Conservation (phyloP, 2,797 vertebrate species). For the Silurus aristotelis region DNA sequence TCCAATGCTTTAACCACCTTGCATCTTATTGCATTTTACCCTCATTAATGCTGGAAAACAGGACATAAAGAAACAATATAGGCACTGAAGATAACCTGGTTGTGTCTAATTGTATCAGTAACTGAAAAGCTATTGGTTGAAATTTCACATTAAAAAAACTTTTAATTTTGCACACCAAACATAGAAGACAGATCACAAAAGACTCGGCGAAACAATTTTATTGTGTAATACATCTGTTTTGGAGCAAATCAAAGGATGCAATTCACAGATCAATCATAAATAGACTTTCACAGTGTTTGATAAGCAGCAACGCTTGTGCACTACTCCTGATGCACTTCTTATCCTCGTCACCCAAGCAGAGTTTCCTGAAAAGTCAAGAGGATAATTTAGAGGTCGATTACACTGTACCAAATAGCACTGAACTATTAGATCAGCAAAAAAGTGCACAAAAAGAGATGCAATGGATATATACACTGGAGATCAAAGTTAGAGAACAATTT, state of each 20-base stretch:
- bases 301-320: background rate
- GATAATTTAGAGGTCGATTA: background rate
- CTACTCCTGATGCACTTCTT: background rate
- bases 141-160: background rate
- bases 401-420: background rate
- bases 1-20: too few relatives aligned
- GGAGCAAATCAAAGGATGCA: background rate
- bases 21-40: too few relatives aligned
- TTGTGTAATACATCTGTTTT: background rate
- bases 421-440: background rate
- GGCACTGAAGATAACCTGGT: too few relatives aligned
- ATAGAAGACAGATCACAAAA: background rate
- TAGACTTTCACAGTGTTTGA: background rate
- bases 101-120: background rate
- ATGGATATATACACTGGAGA: background rate
- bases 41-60: too few relatives aligned
- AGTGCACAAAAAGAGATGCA: background rate
- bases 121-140: background rate
- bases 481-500: too few relatives aligned
- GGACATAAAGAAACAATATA: too few relatives aligned
- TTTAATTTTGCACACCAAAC: background rate
- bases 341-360: conserved; percentile 63
- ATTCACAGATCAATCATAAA: background rate
- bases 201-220: background rate
- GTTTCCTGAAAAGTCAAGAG: conserved; percentile 63